Conservation (phyloP, 2,113 vertebrate genomes). For the Malaclemys terrapin region DNA sequence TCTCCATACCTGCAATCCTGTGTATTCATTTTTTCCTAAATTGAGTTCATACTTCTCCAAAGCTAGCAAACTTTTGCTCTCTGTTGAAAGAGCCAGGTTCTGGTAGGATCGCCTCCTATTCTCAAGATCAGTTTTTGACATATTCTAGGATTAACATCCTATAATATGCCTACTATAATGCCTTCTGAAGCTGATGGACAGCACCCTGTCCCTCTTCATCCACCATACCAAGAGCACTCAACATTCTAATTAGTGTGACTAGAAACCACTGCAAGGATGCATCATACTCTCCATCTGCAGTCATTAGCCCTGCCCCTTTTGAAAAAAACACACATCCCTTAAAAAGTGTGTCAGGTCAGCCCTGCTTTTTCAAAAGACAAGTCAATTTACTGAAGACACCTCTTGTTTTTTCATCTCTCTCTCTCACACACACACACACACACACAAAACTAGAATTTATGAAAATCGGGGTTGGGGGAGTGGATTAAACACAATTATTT, state of each 20-base stretch:
- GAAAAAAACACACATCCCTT: background rate
- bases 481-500: background rate
- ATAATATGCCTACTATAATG: background rate
- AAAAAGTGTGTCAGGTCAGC: background rate
- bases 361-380: background rate
- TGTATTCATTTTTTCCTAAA: background rate
- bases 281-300: background rate
- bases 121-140: background rate
- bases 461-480: background rate
- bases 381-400: background rate
- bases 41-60: background rate
- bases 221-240: background rate
- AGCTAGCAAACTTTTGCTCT: background rate
- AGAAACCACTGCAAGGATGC: background rate
- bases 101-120: background rate
- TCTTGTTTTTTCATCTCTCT: background rate
- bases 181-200: background rate
- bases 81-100: background rate
- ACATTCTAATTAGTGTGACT: fast-evolving
- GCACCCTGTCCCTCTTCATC: background rate
- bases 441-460: background rate
- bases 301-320: background rate
- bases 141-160: background rate
- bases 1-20: background rate
- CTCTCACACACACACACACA: background rate